Base-by-base conservation (phyloP, 2,113 vertebrate species). In the Climacteris rufus region DNA sequence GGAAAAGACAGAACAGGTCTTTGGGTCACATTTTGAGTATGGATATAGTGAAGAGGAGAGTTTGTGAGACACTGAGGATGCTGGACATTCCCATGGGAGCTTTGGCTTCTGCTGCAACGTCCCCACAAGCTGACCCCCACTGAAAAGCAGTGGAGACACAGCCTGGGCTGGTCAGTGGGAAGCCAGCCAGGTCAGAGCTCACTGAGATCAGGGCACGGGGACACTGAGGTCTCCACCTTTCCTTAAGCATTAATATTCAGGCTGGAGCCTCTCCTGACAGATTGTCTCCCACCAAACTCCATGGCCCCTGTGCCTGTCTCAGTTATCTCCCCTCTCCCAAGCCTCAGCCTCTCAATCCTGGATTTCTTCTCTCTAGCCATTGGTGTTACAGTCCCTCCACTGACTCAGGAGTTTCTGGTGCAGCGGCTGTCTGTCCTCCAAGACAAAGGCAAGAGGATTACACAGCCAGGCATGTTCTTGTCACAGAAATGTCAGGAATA, bases 141-240 rank as follows among this genome's bases (percentile, higher is more conserved):
- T 50, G 44, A 88, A 59, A 82, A 64, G 50, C 35, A 54, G 39
- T 11, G 17, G 28, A 66, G 63, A 72, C 12, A 39, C 1, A 11
- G 28, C 49, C 44, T 59, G 47, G 20, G 37, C 42, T 57, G 24
- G 21, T 44, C 53, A 54, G 20, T 25, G 54, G 49, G 63, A 90
- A 83, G 8, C 39, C 23, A 12, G 7, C 3, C 24, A 44, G 22
- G 44, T 40, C 74, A 84, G 45, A 81, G 27, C 20, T 40, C 31
- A 49, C 27, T 13, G 54, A 24, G 31, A 81, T 35, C 22, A 47
- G 24, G 40, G 11, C 39, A 25, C 0, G 0, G 20, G 22, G 35
- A 71, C 40, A 45, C 12, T 8, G 39, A 72, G 35, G 44, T 64
- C 54, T 84, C 23, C 23, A 44, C 8, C 31, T 31, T 92, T 76